Evolutionary conservation across 2,113 vertebrate genomes (phyloP).

Genomic region (Tragelaphus imberbis): DNA sequence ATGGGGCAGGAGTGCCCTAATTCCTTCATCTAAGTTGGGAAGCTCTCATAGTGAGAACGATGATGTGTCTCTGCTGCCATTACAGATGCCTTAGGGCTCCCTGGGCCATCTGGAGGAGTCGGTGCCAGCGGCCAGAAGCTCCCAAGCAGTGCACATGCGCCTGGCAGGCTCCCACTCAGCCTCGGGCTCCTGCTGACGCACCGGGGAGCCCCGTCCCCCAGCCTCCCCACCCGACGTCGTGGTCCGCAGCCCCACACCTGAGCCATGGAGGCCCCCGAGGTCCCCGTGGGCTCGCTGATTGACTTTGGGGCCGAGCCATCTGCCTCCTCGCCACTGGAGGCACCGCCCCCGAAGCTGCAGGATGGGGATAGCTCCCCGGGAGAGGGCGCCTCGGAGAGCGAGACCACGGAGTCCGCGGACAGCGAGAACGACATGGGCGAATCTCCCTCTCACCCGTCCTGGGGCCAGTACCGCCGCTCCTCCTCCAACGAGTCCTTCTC

Average conservation of each 20-base stretch:
- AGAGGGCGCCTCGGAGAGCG: slow-evolving; percentile 81
- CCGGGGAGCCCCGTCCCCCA: rapidly evolving
- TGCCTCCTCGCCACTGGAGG: slow-evolving; percentile 19
- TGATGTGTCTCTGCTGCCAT: background rate
- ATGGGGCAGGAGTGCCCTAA: background rate
- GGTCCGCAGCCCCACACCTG: rapidly evolving
- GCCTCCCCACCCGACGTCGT: rapidly evolving
- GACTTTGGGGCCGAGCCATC: slow-evolving; percentile 82
- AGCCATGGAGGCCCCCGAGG: slow-evolving; percentile 84
- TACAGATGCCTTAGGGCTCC: slow-evolving; percentile 60
- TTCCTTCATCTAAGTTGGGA: background rate
- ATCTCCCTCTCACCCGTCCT: slow-evolving; percentile 75
- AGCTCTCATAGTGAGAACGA: rapidly evolving
- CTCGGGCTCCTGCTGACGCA: background rate
- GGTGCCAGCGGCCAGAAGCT: background rate
- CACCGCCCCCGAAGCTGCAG: background rate
- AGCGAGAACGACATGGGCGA: slow-evolving; percentile 90
- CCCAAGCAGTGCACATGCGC: rapidly evolving
- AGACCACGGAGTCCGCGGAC: slow-evolving; percentile 93
- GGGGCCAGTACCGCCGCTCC: slow-evolving; percentile 83
- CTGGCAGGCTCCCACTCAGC: background rate
- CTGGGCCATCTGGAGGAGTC: rapidly evolving
- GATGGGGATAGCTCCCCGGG: slow-evolving; percentile 51
- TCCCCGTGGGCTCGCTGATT: slow-evolving; percentile 87
- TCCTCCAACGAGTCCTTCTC: slow-evolving; percentile 89